phyloP scores from a whole-genome alignment of 2,888 invertebrate genomes.

The Tiphia femorata region DNA sequence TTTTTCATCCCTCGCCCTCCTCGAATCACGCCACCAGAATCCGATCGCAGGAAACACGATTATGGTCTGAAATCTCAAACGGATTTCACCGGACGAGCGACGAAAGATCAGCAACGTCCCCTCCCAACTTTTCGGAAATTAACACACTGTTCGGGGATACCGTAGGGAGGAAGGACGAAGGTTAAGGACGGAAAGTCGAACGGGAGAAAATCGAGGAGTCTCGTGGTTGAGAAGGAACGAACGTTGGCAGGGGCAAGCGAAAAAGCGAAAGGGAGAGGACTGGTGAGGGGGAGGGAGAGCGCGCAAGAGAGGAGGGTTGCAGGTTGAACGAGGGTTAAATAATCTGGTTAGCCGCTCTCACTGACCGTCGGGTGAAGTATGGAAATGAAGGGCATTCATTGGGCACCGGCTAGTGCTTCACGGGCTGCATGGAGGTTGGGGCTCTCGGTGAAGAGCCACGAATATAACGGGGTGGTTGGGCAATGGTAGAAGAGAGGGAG shows the following conservation, averaged over 20 bases:
- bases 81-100: constrained; percentile 3
- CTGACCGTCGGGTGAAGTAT: constrained; percentile 63
- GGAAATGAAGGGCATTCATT: constrained; percentile 67
- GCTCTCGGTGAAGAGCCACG: not conserved
- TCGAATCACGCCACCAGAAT: too few relatives aligned
- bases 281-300: constrained; percentile 14
- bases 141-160: constrained; percentile 10
- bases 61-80: too few relatives aligned
- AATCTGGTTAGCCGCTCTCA: constrained; percentile 64
- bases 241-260: not conserved
- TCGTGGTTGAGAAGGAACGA: constrained; percentile 2
- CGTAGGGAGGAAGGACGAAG: not conserved
- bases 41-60: too few relatives aligned
- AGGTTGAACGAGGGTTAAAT: constrained; percentile 61
- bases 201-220: not conserved
- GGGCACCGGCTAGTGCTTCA: constrained; percentile 44
- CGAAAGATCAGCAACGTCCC: constrained; percentile 2
- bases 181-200: constrained; percentile 1
- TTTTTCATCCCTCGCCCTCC: too few relatives aligned
- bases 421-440: constrained; percentile 2
- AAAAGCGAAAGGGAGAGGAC: constrained; percentile 1
- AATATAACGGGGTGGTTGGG: too few relatives aligned
- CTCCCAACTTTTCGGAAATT: constrained; percentile 38
- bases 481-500: constrained; percentile 21
- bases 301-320: constrained; percentile 18